Evolutionary conservation across 2,888 invertebrate genomes (phyloP).

Genomic region (Cinara cedri): DNA sequence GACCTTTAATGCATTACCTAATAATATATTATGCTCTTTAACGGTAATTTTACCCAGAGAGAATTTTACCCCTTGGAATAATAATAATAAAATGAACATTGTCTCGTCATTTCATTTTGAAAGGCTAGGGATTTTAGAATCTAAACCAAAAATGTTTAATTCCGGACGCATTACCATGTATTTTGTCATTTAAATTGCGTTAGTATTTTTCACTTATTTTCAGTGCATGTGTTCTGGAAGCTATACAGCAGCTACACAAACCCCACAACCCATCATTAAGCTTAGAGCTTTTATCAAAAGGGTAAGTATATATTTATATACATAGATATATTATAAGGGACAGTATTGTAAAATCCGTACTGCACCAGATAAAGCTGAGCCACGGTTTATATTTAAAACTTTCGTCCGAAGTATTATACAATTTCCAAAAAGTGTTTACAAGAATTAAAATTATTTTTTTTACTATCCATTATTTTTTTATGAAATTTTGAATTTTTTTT

Average conservation of each 20-base stretch:
- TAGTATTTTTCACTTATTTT: constrained; percentile 28
- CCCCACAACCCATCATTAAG: constrained; percentile 21
- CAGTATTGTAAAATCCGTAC: constrained; percentile 9
- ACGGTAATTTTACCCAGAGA: no score
- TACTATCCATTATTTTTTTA: no score
- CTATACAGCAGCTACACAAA: not conserved
- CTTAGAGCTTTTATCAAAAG: constrained; percentile 42
- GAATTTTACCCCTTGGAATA: not conserved
- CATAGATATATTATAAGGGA: no score
- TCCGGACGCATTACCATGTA: not conserved
- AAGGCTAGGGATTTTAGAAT: not conserved
- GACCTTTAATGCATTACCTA: not conserved
- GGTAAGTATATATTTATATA: no score
- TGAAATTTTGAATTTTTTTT: no score
- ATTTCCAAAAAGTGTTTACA: not conserved
- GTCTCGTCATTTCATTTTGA: constrained; percentile 3
- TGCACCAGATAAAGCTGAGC: constrained; percentile 17
- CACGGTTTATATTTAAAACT: constrained; percentile 42
- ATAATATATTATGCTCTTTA: not conserved
- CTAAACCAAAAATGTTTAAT: constrained; percentile 11
- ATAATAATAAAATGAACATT: not conserved
- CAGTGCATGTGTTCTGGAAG: constrained; percentile 12
- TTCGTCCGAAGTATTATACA: not conserved
- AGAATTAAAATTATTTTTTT: not conserved
- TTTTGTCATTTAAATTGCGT: constrained; percentile 38